phyloP scores from a whole-genome alignment of 2,797 vertebrate genomes.

The Erithacus rubecula region DNA sequence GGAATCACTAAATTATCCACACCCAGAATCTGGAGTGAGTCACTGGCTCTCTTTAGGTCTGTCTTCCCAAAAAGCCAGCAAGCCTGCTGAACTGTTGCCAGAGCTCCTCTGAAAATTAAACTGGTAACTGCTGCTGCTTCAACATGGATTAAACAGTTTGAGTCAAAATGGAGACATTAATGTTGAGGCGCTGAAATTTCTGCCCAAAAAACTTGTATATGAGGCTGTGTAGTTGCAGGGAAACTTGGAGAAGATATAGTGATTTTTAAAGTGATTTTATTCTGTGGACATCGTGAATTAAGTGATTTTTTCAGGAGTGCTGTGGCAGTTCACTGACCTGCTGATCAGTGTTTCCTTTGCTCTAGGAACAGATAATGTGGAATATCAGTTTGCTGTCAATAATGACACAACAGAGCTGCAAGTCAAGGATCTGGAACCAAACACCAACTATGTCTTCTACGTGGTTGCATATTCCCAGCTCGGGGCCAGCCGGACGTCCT shows the following conservation, averaged over 20 bases:
- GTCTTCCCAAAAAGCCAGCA: neutral
- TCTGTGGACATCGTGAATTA: neutral
- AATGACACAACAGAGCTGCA: slow-evolving; percentile 94
- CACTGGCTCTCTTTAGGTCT: neutral
- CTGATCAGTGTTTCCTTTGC: slow-evolving; percentile 41
- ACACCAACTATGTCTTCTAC: slow-evolving; percentile 93
- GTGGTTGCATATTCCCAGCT: slow-evolving; percentile 95
- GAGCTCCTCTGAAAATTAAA: neutral
- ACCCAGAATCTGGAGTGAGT: neutral
- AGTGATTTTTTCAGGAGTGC: neutral
- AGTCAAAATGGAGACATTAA: neutral
- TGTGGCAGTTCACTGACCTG: slow-evolving; percentile 8
- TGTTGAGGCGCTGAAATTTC: neutral
- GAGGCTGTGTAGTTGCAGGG: neutral
- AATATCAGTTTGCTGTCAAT: slow-evolving; percentile 97
- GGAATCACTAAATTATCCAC: neutral
- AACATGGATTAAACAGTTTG: neutral
- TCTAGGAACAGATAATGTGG: slow-evolving; percentile 89
- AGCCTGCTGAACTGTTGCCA: neutral
- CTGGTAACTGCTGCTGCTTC: neutral
- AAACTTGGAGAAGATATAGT: neutral
- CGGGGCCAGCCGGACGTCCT: slow-evolving; percentile 90
- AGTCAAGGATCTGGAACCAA: slow-evolving; percentile 91
- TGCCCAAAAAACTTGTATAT: neutral
- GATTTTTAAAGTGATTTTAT: neutral